Percentiles rank a stretch among this genome's conserved stretches.
Evolutionary conservation across 2,113 vertebrate genomes (phyloP).

Genomic region (Clarias macrocephalus): DNA sequence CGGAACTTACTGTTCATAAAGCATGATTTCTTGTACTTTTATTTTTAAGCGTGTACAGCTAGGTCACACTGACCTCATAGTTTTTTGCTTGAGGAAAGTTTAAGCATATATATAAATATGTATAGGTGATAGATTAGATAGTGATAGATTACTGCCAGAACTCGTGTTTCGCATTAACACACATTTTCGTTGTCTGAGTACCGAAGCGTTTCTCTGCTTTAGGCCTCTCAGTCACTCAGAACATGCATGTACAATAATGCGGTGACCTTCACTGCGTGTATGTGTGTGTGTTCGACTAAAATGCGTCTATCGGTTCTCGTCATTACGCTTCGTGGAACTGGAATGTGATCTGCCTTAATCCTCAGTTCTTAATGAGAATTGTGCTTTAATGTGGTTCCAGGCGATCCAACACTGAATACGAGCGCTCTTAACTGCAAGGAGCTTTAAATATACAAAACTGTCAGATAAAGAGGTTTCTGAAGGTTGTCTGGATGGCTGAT

Average conservation of each 20-base stretch:
- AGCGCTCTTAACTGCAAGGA: not conserved
- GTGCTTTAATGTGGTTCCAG: constrained; percentile 15
- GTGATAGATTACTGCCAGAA: not conserved
- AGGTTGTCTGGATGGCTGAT: not conserved
- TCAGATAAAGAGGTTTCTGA: not conserved
- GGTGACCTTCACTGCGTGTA: constrained; percentile 16
- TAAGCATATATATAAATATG: not conserved
- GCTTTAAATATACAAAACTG: not conserved
- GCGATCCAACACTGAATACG: not conserved
- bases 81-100: not conserved
- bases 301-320: constrained; percentile 8
- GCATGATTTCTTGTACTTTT: not conserved
- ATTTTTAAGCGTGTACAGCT: not conserved
- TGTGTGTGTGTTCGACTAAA: constrained; percentile 1
- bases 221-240: not conserved
- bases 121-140: not conserved
- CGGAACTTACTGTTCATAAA: not conserved
- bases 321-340: not conserved
- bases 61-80: not conserved
- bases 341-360: constrained; percentile 5
- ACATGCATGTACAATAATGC: not conserved
- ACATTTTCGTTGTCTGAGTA: not conserved
- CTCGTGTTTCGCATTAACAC: not conserved
- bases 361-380: constrained; percentile 10
- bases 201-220: not conserved